phyloP scores from a whole-genome alignment of 2,888 invertebrate genomes.

The Acanthosepion lycidas region DNA sequence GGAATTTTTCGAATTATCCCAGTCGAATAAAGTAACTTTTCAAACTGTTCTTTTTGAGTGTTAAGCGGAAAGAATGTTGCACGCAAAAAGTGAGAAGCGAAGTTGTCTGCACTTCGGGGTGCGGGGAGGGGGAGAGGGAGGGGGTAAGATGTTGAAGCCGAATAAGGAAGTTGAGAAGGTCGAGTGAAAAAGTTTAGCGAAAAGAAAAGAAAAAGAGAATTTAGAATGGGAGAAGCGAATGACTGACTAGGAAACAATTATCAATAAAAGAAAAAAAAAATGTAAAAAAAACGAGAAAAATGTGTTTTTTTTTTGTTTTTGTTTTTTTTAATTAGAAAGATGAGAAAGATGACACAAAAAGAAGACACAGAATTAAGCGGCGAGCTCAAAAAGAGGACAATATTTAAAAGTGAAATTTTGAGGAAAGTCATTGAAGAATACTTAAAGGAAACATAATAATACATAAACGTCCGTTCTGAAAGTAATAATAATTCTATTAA shows the following conservation, averaged over 20 bases:
- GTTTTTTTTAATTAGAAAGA: background rate
- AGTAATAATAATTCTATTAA: no score
- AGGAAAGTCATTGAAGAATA: no score
- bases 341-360: background rate
- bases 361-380: background rate
- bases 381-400: background rate
- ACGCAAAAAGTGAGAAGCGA: no score
- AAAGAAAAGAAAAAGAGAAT: background rate
- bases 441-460: no score
- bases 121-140: background rate
- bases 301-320: no score
- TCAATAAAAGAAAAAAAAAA: background rate
- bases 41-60: background rate
- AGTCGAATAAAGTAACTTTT: background rate
- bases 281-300: background rate
- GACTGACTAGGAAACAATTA: background rate
- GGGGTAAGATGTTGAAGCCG: background rate
- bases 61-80: background rate
- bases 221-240: background rate
- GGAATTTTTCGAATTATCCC: slow-evolving; percentile 33
- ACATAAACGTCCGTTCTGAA: no score
- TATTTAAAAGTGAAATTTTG: background rate
- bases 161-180: no score
- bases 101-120: no score
- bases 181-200: no score